Percentiles rank a stretch among this genome's conserved stretches.
Conservation (phyloP, 2,888 invertebrate species). For the Schrankia costaestrigalis region DNA sequence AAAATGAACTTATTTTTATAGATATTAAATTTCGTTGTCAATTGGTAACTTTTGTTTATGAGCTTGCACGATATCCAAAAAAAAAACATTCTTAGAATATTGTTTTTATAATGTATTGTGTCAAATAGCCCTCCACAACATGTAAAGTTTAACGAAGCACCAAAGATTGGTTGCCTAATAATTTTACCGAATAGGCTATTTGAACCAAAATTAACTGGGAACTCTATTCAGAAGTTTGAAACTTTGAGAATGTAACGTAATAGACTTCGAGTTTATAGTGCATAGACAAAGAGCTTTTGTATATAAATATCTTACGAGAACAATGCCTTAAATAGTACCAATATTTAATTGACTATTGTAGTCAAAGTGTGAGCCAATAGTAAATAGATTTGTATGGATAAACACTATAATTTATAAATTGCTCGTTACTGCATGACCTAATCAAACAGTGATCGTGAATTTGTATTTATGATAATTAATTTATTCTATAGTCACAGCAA, state of each 20-base stretch:
- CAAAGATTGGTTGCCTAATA: conserved; percentile 25
- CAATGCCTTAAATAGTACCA: conserved; percentile 44
- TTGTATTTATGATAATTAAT: no score
- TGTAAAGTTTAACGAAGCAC: conserved; percentile 15
- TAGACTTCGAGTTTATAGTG: conserved; percentile 41
- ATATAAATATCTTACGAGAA: conserved; percentile 27
- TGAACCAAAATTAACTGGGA: conserved; percentile 60
- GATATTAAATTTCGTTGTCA: no score
- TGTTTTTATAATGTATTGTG: background rate
- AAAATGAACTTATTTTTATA: no score
- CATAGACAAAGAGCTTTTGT: conserved; percentile 57
- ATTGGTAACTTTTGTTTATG: no score
- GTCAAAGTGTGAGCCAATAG: conserved; percentile 13
- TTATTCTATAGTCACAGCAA: no score
- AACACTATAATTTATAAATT: conserved; percentile 7
- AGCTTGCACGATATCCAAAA: no score
- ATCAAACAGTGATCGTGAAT: no score
- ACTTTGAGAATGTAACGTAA: conserved; percentile 60
- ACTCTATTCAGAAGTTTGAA: conserved; percentile 61
- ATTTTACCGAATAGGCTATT: conserved; percentile 44
- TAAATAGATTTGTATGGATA: conserved; percentile 7
- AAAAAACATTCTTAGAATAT: background rate
- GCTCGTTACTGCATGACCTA: conserved; percentile 1
- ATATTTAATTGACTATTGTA: conserved; percentile 38
- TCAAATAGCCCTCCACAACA: no score